phyloP scores from a whole-genome alignment of 2,797 vertebrate genomes.

The Helostoma temminkii region DNA sequence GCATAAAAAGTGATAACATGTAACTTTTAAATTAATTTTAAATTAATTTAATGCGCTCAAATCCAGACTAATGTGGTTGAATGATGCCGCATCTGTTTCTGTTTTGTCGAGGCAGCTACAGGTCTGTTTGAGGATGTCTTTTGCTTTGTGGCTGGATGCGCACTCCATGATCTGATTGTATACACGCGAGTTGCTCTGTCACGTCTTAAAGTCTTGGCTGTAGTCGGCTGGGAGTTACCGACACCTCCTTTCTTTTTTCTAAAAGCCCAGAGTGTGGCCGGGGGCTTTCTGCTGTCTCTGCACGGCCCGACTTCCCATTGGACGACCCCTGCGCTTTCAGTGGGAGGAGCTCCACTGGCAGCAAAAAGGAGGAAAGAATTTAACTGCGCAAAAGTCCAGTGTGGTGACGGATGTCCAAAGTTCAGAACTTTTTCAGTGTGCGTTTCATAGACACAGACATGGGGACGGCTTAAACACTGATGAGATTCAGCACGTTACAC shows the following conservation, averaged over 20 bases:
- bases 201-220: constrained; percentile 69
- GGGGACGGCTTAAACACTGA: constrained; percentile 75
- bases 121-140: constrained; percentile 5
- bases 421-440: constrained; percentile 92
- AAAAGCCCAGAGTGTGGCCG: constrained; percentile 75
- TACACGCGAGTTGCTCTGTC: constrained; percentile 58
- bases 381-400: constrained; percentile 95
- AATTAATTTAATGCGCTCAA: neutral
- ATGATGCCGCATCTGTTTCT: neutral
- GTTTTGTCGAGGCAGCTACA: neutral
- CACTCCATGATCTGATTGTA: constrained; percentile 46
- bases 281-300: constrained; percentile 57
- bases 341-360: constrained; percentile 88
- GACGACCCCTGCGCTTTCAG: constrained; percentile 60
- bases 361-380: constrained; percentile 87
- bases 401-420: constrained; percentile 95
- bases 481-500: constrained; percentile 48
- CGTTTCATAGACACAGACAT: constrained; percentile 76
- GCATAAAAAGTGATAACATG: neutral
- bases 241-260: constrained; percentile 77
- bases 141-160: constrained; percentile 12
- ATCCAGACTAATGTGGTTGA: neutral
- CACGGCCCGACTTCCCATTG: constrained; percentile 86
- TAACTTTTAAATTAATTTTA: neutral
- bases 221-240: constrained; percentile 77